These are phyloP conservation scores for Dermatemys mawii DNA, from an alignment of 2,113 vertebrate genomes.

Conservation along the genomic window DNA sequence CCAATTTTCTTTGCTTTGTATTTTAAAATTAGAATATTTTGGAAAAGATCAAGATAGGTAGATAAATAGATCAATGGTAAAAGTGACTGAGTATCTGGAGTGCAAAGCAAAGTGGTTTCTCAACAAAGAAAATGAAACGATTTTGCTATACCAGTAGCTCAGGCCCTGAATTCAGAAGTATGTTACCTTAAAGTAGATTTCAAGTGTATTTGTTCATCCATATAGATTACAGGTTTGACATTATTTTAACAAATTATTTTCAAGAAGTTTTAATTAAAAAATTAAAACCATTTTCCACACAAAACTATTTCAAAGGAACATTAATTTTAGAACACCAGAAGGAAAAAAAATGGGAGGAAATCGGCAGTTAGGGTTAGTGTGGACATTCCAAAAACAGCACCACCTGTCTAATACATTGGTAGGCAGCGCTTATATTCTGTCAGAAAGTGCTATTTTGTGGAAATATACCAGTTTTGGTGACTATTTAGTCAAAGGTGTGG, in stretches of 20 bases:
- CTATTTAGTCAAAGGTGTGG: background rate
- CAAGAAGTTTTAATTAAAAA: background rate
- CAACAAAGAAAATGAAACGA: background rate
- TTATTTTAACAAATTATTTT: background rate
- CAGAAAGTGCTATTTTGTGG: background rate
- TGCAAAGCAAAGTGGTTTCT: background rate
- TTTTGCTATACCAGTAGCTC: background rate
- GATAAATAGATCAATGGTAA: slow-evolving; percentile 10
- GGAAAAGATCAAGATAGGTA: background rate
- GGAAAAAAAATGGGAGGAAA: background rate
- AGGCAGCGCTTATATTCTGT: background rate
- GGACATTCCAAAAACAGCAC: background rate
- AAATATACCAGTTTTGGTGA: background rate
- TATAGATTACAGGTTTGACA: background rate
- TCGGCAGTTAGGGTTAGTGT: background rate
- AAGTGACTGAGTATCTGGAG: background rate
- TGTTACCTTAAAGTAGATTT: background rate
- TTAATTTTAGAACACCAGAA: background rate
- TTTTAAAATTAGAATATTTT: slow-evolving; percentile 14
- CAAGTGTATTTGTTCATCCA: background rate
- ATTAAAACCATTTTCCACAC: background rate
- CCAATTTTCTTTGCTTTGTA: background rate
- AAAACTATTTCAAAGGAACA: background rate
- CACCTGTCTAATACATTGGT: background rate
- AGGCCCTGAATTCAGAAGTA: background rate